Conservation (phyloP, 35 echinoderm and acorn worm genomes). For the Apostichopus californicus region DNA sequence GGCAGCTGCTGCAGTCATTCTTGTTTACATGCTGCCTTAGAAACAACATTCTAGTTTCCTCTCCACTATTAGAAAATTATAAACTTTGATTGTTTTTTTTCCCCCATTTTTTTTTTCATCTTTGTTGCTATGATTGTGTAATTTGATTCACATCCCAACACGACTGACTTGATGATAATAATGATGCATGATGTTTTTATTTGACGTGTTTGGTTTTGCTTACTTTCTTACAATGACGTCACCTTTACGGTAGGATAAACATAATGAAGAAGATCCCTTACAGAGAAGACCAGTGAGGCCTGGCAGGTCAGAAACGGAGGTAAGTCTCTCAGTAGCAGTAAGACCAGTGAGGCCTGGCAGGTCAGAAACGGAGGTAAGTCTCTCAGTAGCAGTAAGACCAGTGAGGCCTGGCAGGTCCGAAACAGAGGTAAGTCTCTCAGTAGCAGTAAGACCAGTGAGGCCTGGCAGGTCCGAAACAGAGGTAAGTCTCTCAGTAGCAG, state of each 20-base stretch:
- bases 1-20: not conserved
- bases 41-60: too few relatives aligned
- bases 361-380: conserved; percentile 54
- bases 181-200: not conserved
- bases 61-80: too few relatives aligned
- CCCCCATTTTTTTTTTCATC: not conserved
- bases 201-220: conserved; percentile 34
- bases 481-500: conserved; percentile 8
- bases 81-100: too few relatives aligned
- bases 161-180: not conserved
- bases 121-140: not conserved
- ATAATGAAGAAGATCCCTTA: conserved; percentile 47
- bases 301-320: conserved; percentile 46
- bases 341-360: conserved; percentile 24
- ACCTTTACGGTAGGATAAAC: conserved; percentile 42
- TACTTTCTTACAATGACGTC: not conserved
- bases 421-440: conserved; percentile 49
- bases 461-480: conserved; percentile 34
- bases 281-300: conserved; percentile 33
- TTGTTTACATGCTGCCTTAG: too few relatives aligned
- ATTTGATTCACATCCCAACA: not conserved
- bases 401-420: conserved; percentile 28
- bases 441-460: conserved; percentile 33
- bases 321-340: not conserved
- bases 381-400: too few relatives aligned